Percentiles rank a stretch among this genome's conserved stretches.
These are phyloP conservation scores for Cliona cf. orientalis DNA, from an alignment of 37 sponge, comb jelly and placozoan genomes.

Conservation along the genomic window DNA sequence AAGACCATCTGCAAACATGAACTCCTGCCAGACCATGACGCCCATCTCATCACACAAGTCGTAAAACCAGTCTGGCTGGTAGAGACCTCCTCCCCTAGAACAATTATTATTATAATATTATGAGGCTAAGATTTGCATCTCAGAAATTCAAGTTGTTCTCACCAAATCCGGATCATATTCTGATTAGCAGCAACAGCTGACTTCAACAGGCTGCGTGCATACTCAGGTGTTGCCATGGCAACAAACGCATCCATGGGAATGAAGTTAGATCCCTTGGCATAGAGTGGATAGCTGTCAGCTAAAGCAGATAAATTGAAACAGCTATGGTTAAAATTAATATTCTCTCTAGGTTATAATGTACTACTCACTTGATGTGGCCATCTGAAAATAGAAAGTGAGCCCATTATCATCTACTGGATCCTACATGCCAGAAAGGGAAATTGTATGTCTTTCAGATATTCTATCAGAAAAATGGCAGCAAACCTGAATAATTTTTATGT, in stretches of 20 bases:
- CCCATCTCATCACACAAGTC: slow-evolving; percentile 92
- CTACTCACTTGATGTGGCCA: slow-evolving; percentile 57
- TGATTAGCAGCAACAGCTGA: slow-evolving; percentile 80
- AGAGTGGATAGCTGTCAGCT: slow-evolving; percentile 66
- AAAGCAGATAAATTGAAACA: too few species aligned
- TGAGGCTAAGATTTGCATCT: too few species aligned
- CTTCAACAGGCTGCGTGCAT: slow-evolving; percentile 45
- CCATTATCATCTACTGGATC: slow-evolving; percentile 34
- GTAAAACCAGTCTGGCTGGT: slow-evolving; percentile 93
- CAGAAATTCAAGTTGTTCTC: neutral
- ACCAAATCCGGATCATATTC: slow-evolving; percentile 95
- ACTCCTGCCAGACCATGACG: slow-evolving; percentile 99
- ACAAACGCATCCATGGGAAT: slow-evolving; percentile 95
- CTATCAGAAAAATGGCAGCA: too few species aligned
- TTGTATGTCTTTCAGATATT: too few species aligned
- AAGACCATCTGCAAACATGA: slow-evolving; percentile 95
- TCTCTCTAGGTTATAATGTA: neutral
- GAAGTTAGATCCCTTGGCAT: slow-evolving; percentile 91
- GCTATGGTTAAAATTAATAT: neutral
- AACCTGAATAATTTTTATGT: slow-evolving; percentile 81
- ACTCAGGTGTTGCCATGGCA: slow-evolving; percentile 58
- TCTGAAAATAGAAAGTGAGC: slow-evolving; percentile 84
- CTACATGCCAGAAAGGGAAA: too few species aligned
- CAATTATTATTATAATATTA: too few species aligned
- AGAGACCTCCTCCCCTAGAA: slow-evolving; percentile 98